These are phyloP conservation scores for Poeciliopsis prolifica DNA, from an alignment of 2,113 vertebrate genomes.

Conservation along the genomic window DNA sequence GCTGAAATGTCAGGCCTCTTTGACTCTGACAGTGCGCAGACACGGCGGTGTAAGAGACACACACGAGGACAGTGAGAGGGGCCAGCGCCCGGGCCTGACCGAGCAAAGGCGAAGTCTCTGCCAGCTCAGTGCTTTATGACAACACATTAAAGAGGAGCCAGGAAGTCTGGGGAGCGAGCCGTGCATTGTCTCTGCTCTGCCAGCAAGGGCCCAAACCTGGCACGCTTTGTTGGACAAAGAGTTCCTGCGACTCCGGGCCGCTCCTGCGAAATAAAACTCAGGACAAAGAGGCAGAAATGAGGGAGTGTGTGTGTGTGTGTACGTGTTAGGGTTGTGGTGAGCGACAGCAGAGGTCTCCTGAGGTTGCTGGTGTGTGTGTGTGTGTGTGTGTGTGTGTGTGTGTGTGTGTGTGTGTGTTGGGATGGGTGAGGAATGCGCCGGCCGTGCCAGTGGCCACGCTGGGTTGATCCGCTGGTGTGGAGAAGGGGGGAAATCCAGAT, in stretches of 20 bases:
- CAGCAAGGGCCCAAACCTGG: constrained; percentile 64
- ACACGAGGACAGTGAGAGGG: constrained; percentile 49
- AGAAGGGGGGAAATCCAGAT: constrained; percentile 69
- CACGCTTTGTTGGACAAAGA: constrained; percentile 66
- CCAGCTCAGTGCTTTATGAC: constrained; percentile 77
- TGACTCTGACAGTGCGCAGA: constrained; percentile 51
- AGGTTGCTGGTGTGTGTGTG: constrained; percentile 33
- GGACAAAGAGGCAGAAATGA: constrained; percentile 52
- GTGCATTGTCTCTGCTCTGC: constrained; percentile 58
- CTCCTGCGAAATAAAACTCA: constrained; percentile 52
- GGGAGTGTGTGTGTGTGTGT: constrained; percentile 36
- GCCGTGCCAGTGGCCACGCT: constrained; percentile 53
- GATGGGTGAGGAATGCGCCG: constrained; percentile 67
- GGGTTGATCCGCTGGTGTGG: constrained; percentile 58
- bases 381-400: constrained; percentile 40
- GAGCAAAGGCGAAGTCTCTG: constrained; percentile 50
- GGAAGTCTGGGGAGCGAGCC: constrained; percentile 65
- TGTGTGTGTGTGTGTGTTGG: constrained; percentile 19
- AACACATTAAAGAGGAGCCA: constrained; percentile 79
- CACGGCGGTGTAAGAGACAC: constrained; percentile 22
- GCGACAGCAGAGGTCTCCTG: constrained; percentile 42
- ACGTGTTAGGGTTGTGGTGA: constrained; percentile 43
- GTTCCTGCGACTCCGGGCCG: constrained; percentile 45
- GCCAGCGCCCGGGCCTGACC: constrained; percentile 34
- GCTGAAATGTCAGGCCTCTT: constrained; percentile 52